Evolutionary conservation across 2,113 vertebrate genomes (phyloP).

Genomic region (Orcinus orca): DNA sequence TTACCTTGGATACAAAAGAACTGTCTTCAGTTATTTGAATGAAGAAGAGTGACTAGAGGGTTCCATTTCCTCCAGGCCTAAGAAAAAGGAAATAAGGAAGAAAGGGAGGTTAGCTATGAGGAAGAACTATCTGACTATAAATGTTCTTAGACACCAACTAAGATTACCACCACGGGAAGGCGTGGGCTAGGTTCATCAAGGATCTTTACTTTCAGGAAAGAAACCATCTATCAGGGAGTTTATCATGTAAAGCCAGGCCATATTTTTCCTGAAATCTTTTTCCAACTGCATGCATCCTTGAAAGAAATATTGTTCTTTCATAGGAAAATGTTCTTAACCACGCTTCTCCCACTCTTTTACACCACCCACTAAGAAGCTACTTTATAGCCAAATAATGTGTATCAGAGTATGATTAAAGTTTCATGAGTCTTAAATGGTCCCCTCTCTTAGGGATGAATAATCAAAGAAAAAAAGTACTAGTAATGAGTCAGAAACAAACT

Average conservation of each 20-base stretch:
- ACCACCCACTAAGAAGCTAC: background rate
- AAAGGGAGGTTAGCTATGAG: background rate
- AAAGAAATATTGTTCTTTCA: background rate
- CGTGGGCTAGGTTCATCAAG: background rate
- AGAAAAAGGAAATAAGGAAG: conserved; percentile 15
- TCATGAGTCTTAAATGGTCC: background rate
- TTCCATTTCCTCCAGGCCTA: conserved; percentile 25
- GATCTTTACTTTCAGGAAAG: conserved; percentile 58
- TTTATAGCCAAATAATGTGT: background rate
- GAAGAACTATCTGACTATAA: background rate
- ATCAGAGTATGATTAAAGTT: background rate
- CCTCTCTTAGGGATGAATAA: background rate
- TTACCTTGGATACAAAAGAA: conserved; percentile 20
- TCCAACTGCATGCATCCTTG: background rate
- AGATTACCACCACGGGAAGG: background rate
- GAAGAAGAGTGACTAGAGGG: background rate
- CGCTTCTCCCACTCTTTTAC: background rate
- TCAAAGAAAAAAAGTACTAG: background rate
- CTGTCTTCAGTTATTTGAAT: background rate
- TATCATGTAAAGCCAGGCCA: conserved; percentile 46
- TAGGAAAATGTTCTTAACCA: background rate
- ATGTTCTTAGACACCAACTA: background rate
- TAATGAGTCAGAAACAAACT: conserved; percentile 43
- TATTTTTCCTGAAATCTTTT: conserved; percentile 8
- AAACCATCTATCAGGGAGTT: conserved; percentile 38